phyloP scores from a whole-genome alignment of 2,113 vertebrate genomes.

The Pollimyrus isidori region DNA sequence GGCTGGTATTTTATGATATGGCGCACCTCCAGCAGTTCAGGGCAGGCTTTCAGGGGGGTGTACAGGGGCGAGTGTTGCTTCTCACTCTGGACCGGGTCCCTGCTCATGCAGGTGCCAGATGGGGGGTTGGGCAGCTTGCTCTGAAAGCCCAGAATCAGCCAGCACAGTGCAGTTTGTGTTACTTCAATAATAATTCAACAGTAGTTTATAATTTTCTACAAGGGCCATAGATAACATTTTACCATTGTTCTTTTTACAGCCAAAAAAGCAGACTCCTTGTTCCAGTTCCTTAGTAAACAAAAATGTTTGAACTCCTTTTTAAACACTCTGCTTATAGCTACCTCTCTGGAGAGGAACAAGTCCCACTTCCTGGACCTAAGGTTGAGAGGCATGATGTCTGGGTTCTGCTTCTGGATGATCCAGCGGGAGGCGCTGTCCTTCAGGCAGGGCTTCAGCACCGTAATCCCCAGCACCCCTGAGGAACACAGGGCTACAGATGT shows the following conservation, averaged over 20 bases:
- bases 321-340: slow-evolving; percentile 35
- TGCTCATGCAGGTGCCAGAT: slow-evolving; percentile 47
- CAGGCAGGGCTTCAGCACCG: slow-evolving; percentile 65
- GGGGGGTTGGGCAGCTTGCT: slow-evolving; percentile 48
- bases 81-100: slow-evolving; percentile 49
- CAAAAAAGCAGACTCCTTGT: not conserved
- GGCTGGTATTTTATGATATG: slow-evolving; percentile 68
- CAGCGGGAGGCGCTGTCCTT: slow-evolving; percentile 61
- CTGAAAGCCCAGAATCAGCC: slow-evolving; percentile 42
- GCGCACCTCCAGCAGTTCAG: slow-evolving; percentile 69
- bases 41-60: slow-evolving; percentile 52
- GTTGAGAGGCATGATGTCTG: slow-evolving; percentile 66
- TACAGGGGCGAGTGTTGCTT: slow-evolving; percentile 8
- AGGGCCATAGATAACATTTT: not conserved
- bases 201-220: not conserved
- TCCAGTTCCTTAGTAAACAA: not conserved
- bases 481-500: not conserved
- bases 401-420: slow-evolving; percentile 63
- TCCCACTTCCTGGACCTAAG: slow-evolving; percentile 63
- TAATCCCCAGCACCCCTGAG: slow-evolving; percentile 70
- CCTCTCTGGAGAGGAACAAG: slow-evolving; percentile 62
- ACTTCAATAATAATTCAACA: not conserved
- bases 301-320: not conserved
- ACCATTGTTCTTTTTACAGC: not conserved
- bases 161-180: not conserved